phyloP scores from a whole-genome alignment of 1,140 invertebrate species.

The Homarus americanus region DNA sequence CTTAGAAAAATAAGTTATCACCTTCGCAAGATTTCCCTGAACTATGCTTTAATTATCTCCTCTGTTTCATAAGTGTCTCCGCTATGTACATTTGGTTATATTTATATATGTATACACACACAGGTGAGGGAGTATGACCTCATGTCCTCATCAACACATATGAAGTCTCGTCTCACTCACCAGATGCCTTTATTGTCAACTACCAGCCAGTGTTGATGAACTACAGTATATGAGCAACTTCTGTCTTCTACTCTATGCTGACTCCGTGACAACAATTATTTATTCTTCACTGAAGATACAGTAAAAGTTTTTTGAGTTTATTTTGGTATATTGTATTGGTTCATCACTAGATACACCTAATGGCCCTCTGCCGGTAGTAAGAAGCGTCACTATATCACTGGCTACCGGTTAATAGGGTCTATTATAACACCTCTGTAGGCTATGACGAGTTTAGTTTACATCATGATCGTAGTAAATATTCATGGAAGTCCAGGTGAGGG shows the following conservation, averaged over 20 bases:
- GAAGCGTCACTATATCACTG: no score
- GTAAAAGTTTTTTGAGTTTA: not conserved
- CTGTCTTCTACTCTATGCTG: not conserved
- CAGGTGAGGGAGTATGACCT: not conserved
- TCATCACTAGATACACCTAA: no score
- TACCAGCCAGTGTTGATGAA: not conserved
- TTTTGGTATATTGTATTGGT: not conserved
- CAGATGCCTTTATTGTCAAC: not conserved
- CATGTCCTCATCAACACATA: not conserved
- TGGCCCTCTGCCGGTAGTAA: no score
- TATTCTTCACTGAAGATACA: slow-evolving; percentile 7
- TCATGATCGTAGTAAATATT: not conserved
- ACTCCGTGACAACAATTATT: not conserved
- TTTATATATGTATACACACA: slow-evolving; percentile 36
- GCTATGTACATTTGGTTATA: not conserved
- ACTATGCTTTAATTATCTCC: not conserved
- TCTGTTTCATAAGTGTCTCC: not conserved
- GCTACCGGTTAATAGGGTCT: no score
- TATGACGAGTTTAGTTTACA: not conserved
- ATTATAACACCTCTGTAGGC: not conserved
- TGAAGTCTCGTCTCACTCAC: not conserved
- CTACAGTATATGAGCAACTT: not conserved
- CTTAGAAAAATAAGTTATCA: not conserved
- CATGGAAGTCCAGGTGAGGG: not conserved
- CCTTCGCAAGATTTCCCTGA: not conserved